Base-by-base conservation (phyloP, 2,797 vertebrate genomes). In the Varecia variegata region DNA sequence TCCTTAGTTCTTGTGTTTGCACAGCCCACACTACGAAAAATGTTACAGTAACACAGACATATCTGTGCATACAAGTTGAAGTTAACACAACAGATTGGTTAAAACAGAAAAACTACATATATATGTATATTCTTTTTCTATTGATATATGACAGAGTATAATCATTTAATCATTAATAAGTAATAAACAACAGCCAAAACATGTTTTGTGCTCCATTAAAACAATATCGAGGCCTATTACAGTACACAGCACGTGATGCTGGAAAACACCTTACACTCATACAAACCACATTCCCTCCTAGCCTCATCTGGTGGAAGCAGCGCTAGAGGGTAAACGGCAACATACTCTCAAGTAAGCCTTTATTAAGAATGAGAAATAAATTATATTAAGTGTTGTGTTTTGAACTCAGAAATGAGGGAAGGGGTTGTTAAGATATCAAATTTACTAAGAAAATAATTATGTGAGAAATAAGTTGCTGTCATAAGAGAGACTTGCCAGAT, bases 351-450 rank as follows among this genome's bases (percentile, higher is more conserved):
- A 97, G 94, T 56, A 96, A 7, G 23, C 62, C 96, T 98, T 98
- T 96, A 96, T 96, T 96, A 98, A 50, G 70, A 92, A 38, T 90
- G 79, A 97, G 93, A 98, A 97, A 97, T 98, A 98, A 97, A 93
- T 97, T 93, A 97, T 71, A 93, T 0, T 7, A 90, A 73, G 73
- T 95, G 89, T 95, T 93, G 96, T 71, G 86, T 98, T 97, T 98
- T 97, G 94, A 97, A 95, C 83, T 84, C 96, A 92, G 82, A 96
- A 95, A 90, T 94, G 76, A 92, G 62, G 58, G 87, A 93, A 95
- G 80, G 65, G 83, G 97, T 96, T 96, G 82, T 96, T 97, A 97
- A 95, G 97, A 95, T 93, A 97, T n/a, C 90, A 92, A 93, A 96
- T 98, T 76, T 90, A 90, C 74, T 95, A 83, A 93, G 95, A 97